Base-by-base conservation (phyloP, 2,888 invertebrate species). In the Eulithis prunata region DNA sequence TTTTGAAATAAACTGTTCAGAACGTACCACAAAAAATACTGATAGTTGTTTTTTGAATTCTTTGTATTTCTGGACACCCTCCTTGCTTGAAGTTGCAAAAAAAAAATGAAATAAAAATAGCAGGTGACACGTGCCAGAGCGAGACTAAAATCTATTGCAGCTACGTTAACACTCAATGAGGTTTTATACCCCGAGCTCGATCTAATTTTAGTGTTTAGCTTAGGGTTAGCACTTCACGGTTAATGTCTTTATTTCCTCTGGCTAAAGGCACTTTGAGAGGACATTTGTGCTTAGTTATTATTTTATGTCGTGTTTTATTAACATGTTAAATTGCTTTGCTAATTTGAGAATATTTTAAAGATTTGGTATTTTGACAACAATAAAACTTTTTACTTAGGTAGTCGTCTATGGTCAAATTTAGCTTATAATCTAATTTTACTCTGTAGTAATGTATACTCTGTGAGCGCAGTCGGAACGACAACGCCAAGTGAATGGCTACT, bases 221-320 rank as follows among this genome's bases (percentile, higher is more conserved):
- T 45, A 51, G n/a, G 12, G 46, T 63, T 62, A 53, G 36, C 53
- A 63, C 73, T 75, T 78, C 74, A 81, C 76, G 79, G 71, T 75
- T 53, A 85, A 88, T 80, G 80, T 87, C 84, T 89, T 80, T 82
- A 88, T 87, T 83, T 74, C 74, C 77, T 81, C 77, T 77, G 75
- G 60, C 43, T 46, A 46, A 51, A n/a, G 12, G 47, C 14, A 32
- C 13, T 14, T 47, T 14, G 5, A 47, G 47, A 11, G 32, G 45
- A n/a, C 12, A 7, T 13, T 47, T 7, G 6, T 14, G 14, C 6
- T 45, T 45, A 45, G 47, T 11, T 41, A 43, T 51, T 43, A 41
- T 45, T 63, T 52, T 45, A 58, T 59, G 43, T 28, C 43, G 21
- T 63, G 45, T 63, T 57, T 62, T 46, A 57, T n/a, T 57, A 46